Base-by-base conservation (phyloP, 2,797 vertebrate genomes). In the Micrastur ruficollis region DNA sequence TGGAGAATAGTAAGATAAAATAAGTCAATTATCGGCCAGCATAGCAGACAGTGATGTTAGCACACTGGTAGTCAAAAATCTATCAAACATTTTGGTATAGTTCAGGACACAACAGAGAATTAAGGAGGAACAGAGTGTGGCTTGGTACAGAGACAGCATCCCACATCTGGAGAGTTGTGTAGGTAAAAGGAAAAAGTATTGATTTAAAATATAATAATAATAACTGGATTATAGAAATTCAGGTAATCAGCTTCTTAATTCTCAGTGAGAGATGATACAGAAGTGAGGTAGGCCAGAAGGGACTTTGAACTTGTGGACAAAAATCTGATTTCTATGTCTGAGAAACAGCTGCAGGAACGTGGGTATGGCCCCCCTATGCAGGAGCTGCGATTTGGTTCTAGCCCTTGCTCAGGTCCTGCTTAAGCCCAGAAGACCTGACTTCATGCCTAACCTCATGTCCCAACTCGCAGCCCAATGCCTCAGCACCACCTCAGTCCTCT, bases 401-500 rank as follows among this genome's bases (percentile, higher is more conserved):
- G 18, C 46, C 27, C 38, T 75, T 7, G 9, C 22, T 29, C 0
- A 0, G 31, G 4, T 21, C 31, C 52, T 84, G 34, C 32, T 26
- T 67, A 46, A 79, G 7, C 23, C 71, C 70, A 50, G 10, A 16
- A 86, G 8, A 38, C 26, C 42, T 2, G 3, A 5, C 11, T 14
- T 10, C 0, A 0, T 25, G 10, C 47, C 26, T 49, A n/a, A 22
- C 18, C 14, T 34, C 8, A 2, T 0, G 0, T 81, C 26, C 32
- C 19, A 4, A 8, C 3, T 15, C 11, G 13, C 31, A 49, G 21
- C 10, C 29, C 31, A 22, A 11, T 20, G 14, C 7, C 16, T 40
- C 32, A 66, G 27, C 18, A 36, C 17, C 15, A 22, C 18, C 23
- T 58, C 29, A 10, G 25, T 50, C 15, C 66, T 72, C 62, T 62